Base-by-base conservation (phyloP, 2,113 vertebrate species). In the Empidonax alnorum region DNA sequence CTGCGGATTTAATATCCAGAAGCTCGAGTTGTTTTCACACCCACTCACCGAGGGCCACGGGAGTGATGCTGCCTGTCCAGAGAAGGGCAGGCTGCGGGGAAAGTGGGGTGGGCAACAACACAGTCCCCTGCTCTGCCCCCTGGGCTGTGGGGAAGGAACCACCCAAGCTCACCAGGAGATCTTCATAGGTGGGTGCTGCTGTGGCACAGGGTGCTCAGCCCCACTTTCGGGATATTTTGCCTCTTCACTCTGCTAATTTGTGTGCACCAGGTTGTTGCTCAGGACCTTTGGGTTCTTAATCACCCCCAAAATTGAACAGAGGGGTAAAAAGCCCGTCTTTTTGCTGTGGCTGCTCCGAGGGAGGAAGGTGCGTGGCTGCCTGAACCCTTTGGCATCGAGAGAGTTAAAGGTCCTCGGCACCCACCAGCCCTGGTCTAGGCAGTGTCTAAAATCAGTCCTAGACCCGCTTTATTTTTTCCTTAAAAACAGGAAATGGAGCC, bases 401-500 rank as follows among this genome's bases (percentile, higher is more conserved):
- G 97, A 97, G 97, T 97, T 98, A 98, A 98, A 97, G 95, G 66
- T 89, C 82, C 84, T 90, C 47, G 0, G 96, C 96, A 93, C 96
- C 96, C 92, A 97, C 84, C 95, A 86, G 85, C 87, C 81, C 87
- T 90, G 90, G 88, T 95, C 59, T 86, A 96, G 87, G 93, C 69
- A 65, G 80, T 95, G 95, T 97, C 94, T 97, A 96, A 96, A 97
- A 91, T 97, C 96, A 96, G 84, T 91, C 87, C 91, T 97, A 95
- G 96, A 96, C 79, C 87, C 66, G 88, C 94, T 98, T 96, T 97
- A 97, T 95, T 96, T 94, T 95, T 94, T 85, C 89, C 94, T 97
- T 94, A 96, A 95, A 98, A 98, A 97, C 97, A 98, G 98, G 98
- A 98, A 98, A 97, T 97, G 95, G 97, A 98, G 95, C 92, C 96